A percentile compares a stretch with the other conserved stretches of the same genome.
These are phyloP conservation scores for Lordiphosa fenestrarum DNA, from an alignment of 2,888 invertebrate species.

Conservation along the genomic window DNA sequence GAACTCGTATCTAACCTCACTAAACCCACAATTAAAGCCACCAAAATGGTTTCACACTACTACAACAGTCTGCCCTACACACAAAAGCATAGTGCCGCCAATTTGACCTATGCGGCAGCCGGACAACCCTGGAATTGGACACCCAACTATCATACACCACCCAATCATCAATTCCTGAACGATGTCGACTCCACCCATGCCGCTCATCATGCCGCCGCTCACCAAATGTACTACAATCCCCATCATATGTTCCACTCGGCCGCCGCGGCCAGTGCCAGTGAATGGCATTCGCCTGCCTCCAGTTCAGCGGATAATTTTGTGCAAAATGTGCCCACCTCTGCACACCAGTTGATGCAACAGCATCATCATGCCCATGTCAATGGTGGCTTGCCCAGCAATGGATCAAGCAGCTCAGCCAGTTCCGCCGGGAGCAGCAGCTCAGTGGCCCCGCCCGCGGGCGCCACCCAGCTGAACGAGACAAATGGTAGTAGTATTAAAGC, in stretches of 20 bases:
- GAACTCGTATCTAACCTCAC: conserved; percentile 36
- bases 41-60: conserved; percentile 85
- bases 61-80: conserved; percentile 86
- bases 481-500: conserved; percentile 56
- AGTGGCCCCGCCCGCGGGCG: conserved; percentile 20
- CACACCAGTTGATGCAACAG: conserved; percentile 71
- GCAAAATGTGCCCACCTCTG: conserved; percentile 69
- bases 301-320: conserved; percentile 69
- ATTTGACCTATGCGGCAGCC: conserved; percentile 81
- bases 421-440: conserved; percentile 61
- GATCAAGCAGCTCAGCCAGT: conserved; percentile 70
- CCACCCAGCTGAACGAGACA: conserved; percentile 68
- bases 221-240: conserved; percentile 81
- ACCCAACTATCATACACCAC: conserved; percentile 80
- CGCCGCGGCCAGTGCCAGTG: conserved; percentile 66
- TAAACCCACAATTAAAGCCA: not conserved
- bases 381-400: conserved; percentile 40
- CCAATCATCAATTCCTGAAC: conserved; percentile 79
- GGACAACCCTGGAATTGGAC: conserved; percentile 81
- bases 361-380: conserved; percentile 54
- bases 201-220: conserved; percentile 69
- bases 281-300: conserved; percentile 77
- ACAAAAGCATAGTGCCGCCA: conserved; percentile 83
- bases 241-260: conserved; percentile 81
- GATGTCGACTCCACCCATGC: conserved; percentile 81